Base-by-base conservation (phyloP, 2,113 vertebrate species). In the Guaruba guarouba region DNA sequence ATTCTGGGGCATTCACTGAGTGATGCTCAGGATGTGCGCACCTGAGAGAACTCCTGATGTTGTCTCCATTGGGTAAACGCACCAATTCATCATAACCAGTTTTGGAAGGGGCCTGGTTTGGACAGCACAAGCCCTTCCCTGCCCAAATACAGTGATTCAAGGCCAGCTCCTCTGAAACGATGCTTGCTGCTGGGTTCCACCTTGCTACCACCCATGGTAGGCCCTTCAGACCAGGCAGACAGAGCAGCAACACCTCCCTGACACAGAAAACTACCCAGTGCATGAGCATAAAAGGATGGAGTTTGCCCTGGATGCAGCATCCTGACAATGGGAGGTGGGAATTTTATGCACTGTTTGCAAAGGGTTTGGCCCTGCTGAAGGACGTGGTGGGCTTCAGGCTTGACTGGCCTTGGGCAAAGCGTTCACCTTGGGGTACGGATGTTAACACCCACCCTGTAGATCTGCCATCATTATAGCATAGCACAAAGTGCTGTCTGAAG, bases 1-100 rank as follows among this genome's bases (percentile, higher is more conserved):
- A 37, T 48, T 5, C 1, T 0, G 44, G 8, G 27, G 39, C 43
- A 27, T 11, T 43, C 1, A 0, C 59, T 6, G 13, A 82, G 51
- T 2, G 22, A 55, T 39, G 83, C 64, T 61, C 80, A 59, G 85
- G 74, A n/a, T 1, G 2, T 8, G 57, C 10, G 6, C 35, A 48
- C 39, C 68, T 41, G 43, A 44, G 1, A 62, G 31, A 91, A 64
- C 51, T 94, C 68, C 57, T 48, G 54, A 57, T 61, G 44, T 48
- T 43, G 33, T 31, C 74, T 74, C 54, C 49, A 28, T 8, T 0
- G 9, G 24, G 23, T 37, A 62, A 68, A 88, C 5, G 11, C 35
- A 86, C 31, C 16, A 7, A 29, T 54, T 74, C 41, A 39, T 49
- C 85, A 48, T 4, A 43, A 39, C 19, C 39, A n/a, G 2, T 35